phyloP scores from a whole-genome alignment of 2,113 vertebrate species.

The Anolis sagrei region DNA sequence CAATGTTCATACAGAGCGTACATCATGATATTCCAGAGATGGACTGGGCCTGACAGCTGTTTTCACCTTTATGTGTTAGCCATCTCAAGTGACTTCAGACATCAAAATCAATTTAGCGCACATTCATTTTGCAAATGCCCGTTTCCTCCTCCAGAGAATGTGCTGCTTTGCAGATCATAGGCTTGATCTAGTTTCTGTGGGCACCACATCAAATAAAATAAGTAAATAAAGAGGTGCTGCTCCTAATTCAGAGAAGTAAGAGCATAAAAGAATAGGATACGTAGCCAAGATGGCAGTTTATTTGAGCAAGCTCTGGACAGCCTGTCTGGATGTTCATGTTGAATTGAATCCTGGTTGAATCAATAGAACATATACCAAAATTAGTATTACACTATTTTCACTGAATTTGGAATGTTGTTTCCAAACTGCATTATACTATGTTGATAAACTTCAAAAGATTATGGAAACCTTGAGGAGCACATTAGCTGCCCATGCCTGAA shows the following conservation, averaged over 20 bases:
- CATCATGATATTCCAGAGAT: neutral
- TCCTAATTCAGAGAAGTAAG: neutral
- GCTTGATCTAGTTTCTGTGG: neutral
- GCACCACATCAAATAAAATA: neutral
- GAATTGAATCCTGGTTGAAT: neutral
- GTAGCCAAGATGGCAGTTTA: too few species aligned
- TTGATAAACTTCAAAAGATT: neutral
- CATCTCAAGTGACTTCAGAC: constrained; percentile 25
- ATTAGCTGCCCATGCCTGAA: neutral
- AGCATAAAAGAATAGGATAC: neutral
- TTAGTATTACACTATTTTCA: neutral
- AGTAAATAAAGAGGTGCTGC: too few species aligned
- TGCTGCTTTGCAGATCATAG: neutral
- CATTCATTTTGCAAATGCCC: constrained; percentile 15
- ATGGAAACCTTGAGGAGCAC: neutral
- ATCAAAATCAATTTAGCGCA: constrained; percentile 19
- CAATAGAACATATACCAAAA: neutral
- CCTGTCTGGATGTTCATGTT: neutral
- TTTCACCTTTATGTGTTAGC: neutral
- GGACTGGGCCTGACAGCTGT: neutral
- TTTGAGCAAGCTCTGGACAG: neutral
- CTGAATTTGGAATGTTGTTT: neutral
- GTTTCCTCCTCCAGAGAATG: constrained; percentile 8
- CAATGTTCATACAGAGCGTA: neutral
- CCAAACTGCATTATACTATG: neutral